A percentile compares a stretch with the other conserved stretches of the same genome.
Evolutionary conservation across 1,140 invertebrate genomes (phyloP).

Genomic region (Drosophila albomicans): DNA sequence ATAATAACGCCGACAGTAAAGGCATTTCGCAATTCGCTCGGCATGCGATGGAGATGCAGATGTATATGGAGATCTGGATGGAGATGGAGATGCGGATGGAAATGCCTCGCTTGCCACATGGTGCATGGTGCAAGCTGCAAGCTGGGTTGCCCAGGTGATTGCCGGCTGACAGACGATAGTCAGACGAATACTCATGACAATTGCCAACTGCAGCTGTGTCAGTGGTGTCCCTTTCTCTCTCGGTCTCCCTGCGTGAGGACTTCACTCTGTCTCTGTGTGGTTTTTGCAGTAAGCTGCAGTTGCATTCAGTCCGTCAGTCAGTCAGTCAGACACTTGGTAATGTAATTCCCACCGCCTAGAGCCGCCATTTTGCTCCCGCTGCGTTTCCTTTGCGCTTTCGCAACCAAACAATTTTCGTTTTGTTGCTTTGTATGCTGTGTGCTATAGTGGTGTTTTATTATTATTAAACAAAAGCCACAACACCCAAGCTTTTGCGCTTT

Average conservation of each 20-base stretch:
- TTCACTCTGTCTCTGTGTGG: constrained; percentile 21
- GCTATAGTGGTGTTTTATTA: constrained; percentile 60
- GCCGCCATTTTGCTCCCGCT: background rate
- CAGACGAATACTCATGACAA: constrained; percentile 62
- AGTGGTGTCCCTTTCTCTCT: constrained; percentile 3
- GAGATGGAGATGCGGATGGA: background rate
- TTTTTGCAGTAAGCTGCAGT: constrained; percentile 16
- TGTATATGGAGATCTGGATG: no score
- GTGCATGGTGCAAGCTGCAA: background rate
- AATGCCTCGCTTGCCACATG: constrained; percentile 8
- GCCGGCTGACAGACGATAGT: constrained; percentile 58
- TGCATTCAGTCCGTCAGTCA: constrained; percentile 4
- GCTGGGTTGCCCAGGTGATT: constrained; percentile 74
- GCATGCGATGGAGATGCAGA: background rate
- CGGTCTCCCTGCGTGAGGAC: background rate
- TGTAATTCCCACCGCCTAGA: constrained; percentile 53
- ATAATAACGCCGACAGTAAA: constrained; percentile 45
- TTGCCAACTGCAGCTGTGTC: constrained; percentile 44
- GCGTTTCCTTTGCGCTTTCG: background rate
- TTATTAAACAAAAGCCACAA: constrained; percentile 68
- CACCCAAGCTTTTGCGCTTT: background rate
- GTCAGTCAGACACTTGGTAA: constrained; percentile 53
- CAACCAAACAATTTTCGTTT: constrained; percentile 33
- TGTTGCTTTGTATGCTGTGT: constrained; percentile 51
- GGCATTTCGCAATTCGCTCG: constrained; percentile 47